Evolutionary conservation across 2,888 invertebrate genomes (phyloP).

Genomic region (Itoplectis maculator): DNA sequence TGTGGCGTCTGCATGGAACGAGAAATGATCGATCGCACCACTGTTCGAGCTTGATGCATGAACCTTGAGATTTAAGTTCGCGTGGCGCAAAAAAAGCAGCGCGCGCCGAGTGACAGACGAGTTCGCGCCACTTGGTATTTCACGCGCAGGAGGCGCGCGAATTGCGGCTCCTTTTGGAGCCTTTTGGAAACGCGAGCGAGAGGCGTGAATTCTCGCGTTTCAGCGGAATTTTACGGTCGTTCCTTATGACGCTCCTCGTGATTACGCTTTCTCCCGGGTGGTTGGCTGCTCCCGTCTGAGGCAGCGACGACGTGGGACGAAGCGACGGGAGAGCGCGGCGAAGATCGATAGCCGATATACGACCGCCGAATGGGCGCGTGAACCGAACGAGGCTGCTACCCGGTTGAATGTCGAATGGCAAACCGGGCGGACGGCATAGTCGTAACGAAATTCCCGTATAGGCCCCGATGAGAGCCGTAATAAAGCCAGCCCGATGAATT

Average conservation of each 20-base stretch:
- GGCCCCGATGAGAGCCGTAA: conserved; percentile 47
- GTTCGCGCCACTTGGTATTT: conserved; percentile 11
- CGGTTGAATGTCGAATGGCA: conserved; percentile 24
- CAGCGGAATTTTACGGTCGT: conserved; percentile 19
- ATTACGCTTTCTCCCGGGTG: conserved; percentile 26
- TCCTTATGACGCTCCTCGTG: conserved; percentile 31
- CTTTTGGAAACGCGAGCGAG: no score
- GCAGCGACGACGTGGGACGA: not conserved
- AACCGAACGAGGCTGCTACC: conserved; percentile 21
- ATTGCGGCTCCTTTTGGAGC: not conserved
- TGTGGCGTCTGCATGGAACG: not conserved
- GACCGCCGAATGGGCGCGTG: not conserved
- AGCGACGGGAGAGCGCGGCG: not conserved
- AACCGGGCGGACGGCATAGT: not conserved
- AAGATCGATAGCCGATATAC: conserved; percentile 41
- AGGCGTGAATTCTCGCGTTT: not conserved
- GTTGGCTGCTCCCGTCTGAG: conserved; percentile 1
- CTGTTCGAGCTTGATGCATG: conserved; percentile 39
- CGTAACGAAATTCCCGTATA: conserved; percentile 47
- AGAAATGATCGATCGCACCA: conserved; percentile 39
- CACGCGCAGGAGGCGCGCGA: not conserved
- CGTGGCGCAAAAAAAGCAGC: conserved; percentile 23
- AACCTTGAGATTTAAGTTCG: conserved; percentile 3
- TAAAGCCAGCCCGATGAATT: conserved; percentile 40
- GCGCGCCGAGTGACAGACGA: conserved; percentile 23